Base-by-base conservation (phyloP, 23 tunicate genomes). In the Oikopleura vanhoeffeni region DNA sequence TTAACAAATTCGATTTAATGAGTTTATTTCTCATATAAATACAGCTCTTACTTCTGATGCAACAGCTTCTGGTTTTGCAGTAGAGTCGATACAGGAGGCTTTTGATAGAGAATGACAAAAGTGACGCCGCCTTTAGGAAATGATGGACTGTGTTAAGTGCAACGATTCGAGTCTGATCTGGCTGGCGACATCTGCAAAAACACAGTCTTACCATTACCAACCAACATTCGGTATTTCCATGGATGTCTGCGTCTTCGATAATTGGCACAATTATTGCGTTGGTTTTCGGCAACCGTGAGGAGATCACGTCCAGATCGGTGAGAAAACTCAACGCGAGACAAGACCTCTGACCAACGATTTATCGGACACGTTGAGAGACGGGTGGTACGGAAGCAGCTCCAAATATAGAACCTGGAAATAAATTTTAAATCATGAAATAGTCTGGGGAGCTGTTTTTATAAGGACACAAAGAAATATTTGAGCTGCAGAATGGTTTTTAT, bases 171-270 rank as follows among this genome's bases (percentile, higher is more conserved):
- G 94, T 88, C 85, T 93, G 98, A 83, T 93, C 98, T 0, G 98
- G 98, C 60, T 93, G 98, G 98, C 98, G 83, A 93, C 98, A 41
- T 93, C 98, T 67, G 98, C 98, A 57, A 93, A 93, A 32, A 93
- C 88, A 39, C 91, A 87, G 90, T 93, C 98, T n/a, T n/a, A 0
- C 89, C 98, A 94, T 89, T 93, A 28, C 98, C 98, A 76, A 90
- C 91, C 40, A 90, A 89, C 98, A 93, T 93, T 83, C 98, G 83
- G 91, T 93, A 93, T 85, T 93, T 93, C 57, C 87, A 90, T 27
- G 98, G 98, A 86, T 93, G 98, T 83, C 98, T 83, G 67, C 94
- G 94, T 42, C 90, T 94, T 86, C 90, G 94, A n/a, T 90, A 88
- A 40, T 90, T 93, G 28, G 98, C 94, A 85, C 90, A 84, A 41